Percentiles rank a stretch among this genome's conserved stretches.
Evolutionary conservation across 2,888 invertebrate species (phyloP).

Genomic region (Sclerodermus sp.): DNA sequence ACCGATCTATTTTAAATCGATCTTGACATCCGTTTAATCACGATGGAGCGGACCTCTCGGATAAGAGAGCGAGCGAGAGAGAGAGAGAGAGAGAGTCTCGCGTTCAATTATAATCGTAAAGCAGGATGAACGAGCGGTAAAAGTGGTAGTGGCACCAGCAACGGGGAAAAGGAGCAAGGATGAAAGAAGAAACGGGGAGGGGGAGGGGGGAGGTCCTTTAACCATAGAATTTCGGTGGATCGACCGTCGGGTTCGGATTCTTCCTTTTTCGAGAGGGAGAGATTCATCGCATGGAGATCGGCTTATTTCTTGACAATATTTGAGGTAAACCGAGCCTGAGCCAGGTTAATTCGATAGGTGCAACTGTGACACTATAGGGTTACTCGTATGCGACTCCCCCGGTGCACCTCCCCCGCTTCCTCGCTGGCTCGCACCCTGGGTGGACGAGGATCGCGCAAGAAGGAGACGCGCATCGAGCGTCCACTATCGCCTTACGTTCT

Average conservation of each 20-base stretch:
- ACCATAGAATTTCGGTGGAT: conserved; percentile 6
- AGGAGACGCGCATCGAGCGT: conserved; percentile 15
- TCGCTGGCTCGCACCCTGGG: too few species aligned
- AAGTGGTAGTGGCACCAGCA: too few species aligned
- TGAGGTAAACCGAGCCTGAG: conserved; percentile 39
- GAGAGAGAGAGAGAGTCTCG: too few species aligned
- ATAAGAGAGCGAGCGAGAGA: conserved; percentile 2
- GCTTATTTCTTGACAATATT: conserved; percentile 18
- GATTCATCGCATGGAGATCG: too few species aligned
- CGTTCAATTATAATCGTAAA: too few species aligned
- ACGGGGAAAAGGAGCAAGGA: too few species aligned
- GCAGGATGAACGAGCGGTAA: too few species aligned
- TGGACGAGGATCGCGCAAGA: conserved; percentile 13
- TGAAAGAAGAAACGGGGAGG: too few species aligned
- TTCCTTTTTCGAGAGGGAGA: neutral
- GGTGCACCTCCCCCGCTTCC: conserved; percentile 19
- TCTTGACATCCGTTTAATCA: neutral
- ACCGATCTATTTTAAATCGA: too few species aligned
- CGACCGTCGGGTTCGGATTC: neutral
- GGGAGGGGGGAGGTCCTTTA: too few species aligned
- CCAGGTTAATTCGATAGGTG: conserved; percentile 34
- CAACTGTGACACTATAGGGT: conserved; percentile 32
- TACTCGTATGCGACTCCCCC: conserved; percentile 20
- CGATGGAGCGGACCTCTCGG: conserved; percentile 9
- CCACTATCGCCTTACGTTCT: conserved; percentile 24